Percentiles rank a stretch among this genome's conserved stretches.
Conservation (phyloP, 2,113 vertebrate genomes). For the Calidris pugnax region DNA sequence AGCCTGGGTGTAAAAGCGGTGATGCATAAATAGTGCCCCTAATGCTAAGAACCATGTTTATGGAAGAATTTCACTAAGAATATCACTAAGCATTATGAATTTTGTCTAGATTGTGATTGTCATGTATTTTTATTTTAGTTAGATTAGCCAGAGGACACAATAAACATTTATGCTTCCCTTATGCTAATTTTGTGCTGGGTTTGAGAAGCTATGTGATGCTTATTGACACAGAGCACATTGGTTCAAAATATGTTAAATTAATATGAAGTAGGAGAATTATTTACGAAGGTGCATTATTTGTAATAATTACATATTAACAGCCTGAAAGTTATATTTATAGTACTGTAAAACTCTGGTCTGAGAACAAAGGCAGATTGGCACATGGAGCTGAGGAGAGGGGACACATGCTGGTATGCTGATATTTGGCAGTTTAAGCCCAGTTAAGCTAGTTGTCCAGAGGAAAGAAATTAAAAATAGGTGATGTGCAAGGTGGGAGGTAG, state of each 20-base stretch:
- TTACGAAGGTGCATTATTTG: background rate
- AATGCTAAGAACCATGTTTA: background rate
- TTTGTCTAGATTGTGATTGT: background rate
- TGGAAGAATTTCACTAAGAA: background rate
- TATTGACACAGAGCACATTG: background rate
- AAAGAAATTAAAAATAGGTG: background rate
- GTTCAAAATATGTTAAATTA: background rate
- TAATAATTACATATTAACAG: background rate
- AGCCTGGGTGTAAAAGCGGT: background rate
- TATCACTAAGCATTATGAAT: background rate
- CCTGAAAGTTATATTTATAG: background rate
- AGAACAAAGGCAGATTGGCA: background rate
- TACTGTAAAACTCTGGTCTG: background rate
- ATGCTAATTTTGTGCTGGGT: background rate
- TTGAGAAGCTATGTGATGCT: background rate
- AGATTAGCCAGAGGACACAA: background rate
- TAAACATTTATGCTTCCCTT: background rate
- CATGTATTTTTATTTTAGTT: background rate
- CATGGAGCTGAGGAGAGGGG: background rate
- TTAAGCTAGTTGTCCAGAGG: background rate
- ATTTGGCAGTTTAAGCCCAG: background rate
- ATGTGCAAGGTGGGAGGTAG: background rate
- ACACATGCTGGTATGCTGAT: rapidly evolving
- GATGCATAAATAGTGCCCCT: background rate
- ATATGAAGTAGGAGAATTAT: background rate